Evolutionary conservation across 37 sponge, comb jelly and placozoan genomes (phyloP).

Genomic region (Halichondria panicea): DNA sequence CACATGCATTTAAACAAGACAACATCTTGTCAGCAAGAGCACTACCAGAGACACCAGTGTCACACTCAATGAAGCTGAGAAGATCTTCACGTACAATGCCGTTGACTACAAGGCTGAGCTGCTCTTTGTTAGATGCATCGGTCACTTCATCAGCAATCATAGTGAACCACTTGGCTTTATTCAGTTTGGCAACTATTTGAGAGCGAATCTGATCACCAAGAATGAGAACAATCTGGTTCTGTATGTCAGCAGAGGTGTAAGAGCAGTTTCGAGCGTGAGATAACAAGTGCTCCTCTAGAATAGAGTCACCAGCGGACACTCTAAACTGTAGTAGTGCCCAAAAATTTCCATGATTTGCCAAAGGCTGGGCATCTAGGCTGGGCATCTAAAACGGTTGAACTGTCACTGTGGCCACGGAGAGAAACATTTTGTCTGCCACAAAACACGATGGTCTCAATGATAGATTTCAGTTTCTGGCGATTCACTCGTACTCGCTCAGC

Average conservation of each 20-base stretch:
- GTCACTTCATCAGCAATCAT: constrained; percentile 79
- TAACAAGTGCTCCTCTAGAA: constrained; percentile 52
- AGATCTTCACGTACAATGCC: constrained; percentile 34
- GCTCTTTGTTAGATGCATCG: constrained; percentile 62
- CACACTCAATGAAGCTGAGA: constrained; percentile 20
- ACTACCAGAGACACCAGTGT: constrained; percentile 56
- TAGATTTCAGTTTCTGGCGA: background rate
- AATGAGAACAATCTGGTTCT: constrained; percentile 69
- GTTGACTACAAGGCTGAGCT: constrained; percentile 37
- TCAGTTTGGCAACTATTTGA: constrained; percentile 40
- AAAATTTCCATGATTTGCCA: constrained; percentile 63
- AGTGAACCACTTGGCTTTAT: constrained; percentile 51
- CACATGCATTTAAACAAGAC: constrained; percentile 26
- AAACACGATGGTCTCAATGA: constrained; percentile 24
- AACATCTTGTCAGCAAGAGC: constrained; percentile 64
- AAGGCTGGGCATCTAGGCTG: too few species aligned
- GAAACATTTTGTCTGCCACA: constrained; percentile 51
- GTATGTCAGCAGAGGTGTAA: constrained; percentile 46
- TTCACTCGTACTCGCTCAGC: constrained; percentile 12
- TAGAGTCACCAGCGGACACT: constrained; percentile 54
- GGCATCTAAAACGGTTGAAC: background rate
- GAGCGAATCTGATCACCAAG: constrained; percentile 42
- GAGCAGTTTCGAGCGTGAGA: constrained; percentile 5
- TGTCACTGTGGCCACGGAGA: constrained; percentile 5
- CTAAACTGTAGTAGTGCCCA: constrained; percentile 57